Base-by-base conservation (phyloP, 2,113 vertebrate species). In the Cnemophilus loriae region DNA sequence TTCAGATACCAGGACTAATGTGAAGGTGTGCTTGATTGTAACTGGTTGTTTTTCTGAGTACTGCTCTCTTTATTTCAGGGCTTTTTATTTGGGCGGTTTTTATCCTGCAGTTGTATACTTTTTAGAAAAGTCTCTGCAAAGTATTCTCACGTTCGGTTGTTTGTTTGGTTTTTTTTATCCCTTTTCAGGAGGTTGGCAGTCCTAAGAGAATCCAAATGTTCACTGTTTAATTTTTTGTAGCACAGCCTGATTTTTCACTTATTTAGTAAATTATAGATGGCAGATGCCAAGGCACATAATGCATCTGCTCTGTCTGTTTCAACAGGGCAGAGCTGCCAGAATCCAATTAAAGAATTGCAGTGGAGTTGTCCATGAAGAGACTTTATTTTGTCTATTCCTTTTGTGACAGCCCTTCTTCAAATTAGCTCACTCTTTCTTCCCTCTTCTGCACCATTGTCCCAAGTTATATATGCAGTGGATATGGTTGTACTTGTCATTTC, bases 201-300 rank as follows among this genome's bases (percentile, higher is more conserved):
- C 60, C 59, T 96, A 90, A 92, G 92, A 95, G 96, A 80, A 96
- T 81, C 93, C 90, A 93, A 96, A 90, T 95, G 90, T 93, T 90
- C 76, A 13, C 76, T 93, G 57, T 84, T 96, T 81, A 90, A 89
- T 79, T 93, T 95, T 84, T 92, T 76, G 68, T 96, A 92, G 76
- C 86, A 49, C 27, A 92, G 80, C 32, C 53, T 76, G 64, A 93
- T 96, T 96, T 96, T 94, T 94, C 81, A 94, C 77, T 94, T 96
- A 92, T 56, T 95, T 91, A 94, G 92, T 95, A 93, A 96, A 94
- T 96, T 93, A 90, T 78, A 96, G 96, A 81, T 90, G 95, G 70
- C 83, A 68, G 92, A 89, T 94, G 93, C 96, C 92, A 96, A 92
- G 70, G 90, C 80, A 93, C 89, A 94, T 78, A 69, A 93, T 81